Base-by-base conservation (phyloP, 2,888 invertebrate species). In the Euplexia lucipara region DNA sequence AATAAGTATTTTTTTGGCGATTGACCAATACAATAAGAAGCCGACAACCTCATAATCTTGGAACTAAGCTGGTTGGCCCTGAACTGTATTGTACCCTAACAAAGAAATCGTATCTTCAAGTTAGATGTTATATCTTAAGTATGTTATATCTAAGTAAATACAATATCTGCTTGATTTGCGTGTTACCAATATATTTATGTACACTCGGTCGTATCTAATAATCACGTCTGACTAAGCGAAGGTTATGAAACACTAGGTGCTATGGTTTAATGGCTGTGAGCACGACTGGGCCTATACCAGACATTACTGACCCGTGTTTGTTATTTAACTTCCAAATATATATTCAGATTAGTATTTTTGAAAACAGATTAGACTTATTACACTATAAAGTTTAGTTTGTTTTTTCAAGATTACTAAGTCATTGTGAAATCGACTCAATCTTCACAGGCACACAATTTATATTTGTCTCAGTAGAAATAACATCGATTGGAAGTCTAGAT, bases 211-310 rank as follows among this genome's bases (percentile, higher is more conserved):
- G 66, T 70, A 62, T 69, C 44, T 63, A 48, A 56, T 73, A 73
- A 77, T 67, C 65, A 45, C 49, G 52, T 72, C 78, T 74, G 78
- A 74, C 68, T 78, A 66, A 78, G 78, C 67, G 54, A 48, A 45
- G 65, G 63, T 79, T 79, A 70, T 70, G 78, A 80, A 81, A 81
- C 62, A 52, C 51, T 65, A 42, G 65, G 48, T 54, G 42, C 57
- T 63, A 53, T n/a, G n/a, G n/a, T n/a, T 52, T 68, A 76, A 75
- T 72, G 77, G 58, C 47, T 54, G 16, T 20, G 47, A 65, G 54
- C 64, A 69, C 60, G 71, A 56, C 57, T 58, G 30, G 39, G 52
- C n/a, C 44, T 66, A 37, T 39, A 73, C 52, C 52, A 48, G 57
- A 59, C 62, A 67, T 74, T 32, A 32, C 47, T 68, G 65, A 42